Conservation (phyloP, 2,797 vertebrate species). For the Xerus rutilus region DNA sequence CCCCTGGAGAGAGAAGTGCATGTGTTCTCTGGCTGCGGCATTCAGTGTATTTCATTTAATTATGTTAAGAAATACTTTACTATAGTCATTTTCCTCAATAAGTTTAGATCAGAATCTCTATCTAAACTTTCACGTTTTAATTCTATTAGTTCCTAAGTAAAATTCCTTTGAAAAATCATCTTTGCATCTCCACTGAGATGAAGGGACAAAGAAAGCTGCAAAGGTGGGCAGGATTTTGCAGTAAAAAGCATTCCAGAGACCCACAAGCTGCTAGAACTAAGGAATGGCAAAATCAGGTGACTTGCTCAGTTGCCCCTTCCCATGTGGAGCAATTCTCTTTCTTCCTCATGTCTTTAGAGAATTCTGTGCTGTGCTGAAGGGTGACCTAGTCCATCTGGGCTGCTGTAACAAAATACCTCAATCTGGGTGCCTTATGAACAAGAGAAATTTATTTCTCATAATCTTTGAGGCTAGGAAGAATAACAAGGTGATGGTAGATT, state of each 20-base stretch:
- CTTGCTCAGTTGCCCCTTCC: neutral
- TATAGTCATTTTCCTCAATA: neutral
- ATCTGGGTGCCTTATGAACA: too few species aligned
- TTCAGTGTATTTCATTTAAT: neutral
- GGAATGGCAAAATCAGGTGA: neutral
- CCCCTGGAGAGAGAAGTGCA: neutral
- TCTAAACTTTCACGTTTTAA: neutral
- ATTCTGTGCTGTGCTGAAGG: neutral
- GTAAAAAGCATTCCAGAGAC: neutral
- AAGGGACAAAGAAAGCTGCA: neutral
- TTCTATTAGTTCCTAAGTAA: neutral
- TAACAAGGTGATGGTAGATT: neutral
- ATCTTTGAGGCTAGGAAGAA: too few species aligned
- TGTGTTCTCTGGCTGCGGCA: neutral
- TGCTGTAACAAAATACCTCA: too few species aligned
- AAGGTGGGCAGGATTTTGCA: neutral
- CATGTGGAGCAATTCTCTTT: too few species aligned
- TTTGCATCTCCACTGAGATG: neutral
- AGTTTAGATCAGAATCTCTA: constrained; percentile 7
- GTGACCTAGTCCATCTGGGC: too few species aligned
- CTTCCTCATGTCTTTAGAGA: neutral
- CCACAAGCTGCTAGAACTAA: neutral
- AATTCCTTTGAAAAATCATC: neutral
- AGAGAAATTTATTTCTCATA: too few species aligned
- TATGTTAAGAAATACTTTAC: neutral